Evolutionary conservation across 2,113 vertebrate species (phyloP), one percentile per base, ranked within the genome.

Genomic region (Nanger granti): DNA sequence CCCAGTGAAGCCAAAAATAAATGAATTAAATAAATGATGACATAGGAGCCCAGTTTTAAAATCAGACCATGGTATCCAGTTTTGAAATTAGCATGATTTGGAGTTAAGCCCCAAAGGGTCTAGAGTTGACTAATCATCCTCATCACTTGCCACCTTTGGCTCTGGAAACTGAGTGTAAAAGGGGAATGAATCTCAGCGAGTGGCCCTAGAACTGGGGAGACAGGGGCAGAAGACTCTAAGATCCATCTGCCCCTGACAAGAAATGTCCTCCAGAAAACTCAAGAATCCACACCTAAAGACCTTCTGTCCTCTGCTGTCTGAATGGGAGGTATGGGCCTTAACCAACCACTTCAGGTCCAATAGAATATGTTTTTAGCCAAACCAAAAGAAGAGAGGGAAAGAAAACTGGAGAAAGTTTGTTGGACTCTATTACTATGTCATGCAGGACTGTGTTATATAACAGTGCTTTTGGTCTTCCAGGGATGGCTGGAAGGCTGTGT

Each of bases 401-500:
- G 37, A 91, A 73, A 64, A 15, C 4, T 80, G 54, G 8, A 86
- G 93, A 97, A 93, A 85, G 44, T 76, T 11, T 93, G 31, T 89
- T 89, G 83, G 34, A 54, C 84, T 62, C 0, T 85, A 66, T 87
- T 89, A 89, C 80, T 62, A 0, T 88, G 66, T 91, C 59, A 83
- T 29, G 7, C 5, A 18, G 64, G 60, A 34, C 52, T 57, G 79
- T 80, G 55, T 94, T 97, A 73, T 55, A 59, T 92, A 87, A 93
- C 8, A 9, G 64, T n/a, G 62, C 2, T 4, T 59, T 97, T 95
- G 34, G 69, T 97, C 24, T 94, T 98, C 87, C 93, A 99, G 99
- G 99, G 99, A 31, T 99, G 99, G 99, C 98, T 99, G 44, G 99
- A 99, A 98, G 99, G 99, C 89, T 99, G 99, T 97, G 98, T 99